Percentiles rank a stretch among this genome's conserved stretches.
These are phyloP conservation scores for Poecile montanus DNA, from an alignment of 2,797 vertebrate genomes.

Conservation along the genomic window DNA sequence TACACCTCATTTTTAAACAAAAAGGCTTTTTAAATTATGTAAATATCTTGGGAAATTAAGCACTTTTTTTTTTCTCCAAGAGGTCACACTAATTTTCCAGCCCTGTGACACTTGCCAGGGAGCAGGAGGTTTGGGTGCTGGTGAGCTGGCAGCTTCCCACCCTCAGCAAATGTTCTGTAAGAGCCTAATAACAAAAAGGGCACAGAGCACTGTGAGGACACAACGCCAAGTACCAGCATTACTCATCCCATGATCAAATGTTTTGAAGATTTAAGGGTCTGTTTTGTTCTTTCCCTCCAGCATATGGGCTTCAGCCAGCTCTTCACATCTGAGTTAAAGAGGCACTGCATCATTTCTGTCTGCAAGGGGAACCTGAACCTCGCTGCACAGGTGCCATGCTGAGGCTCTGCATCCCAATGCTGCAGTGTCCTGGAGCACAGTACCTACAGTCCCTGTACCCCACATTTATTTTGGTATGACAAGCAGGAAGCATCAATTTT, in stretches of 20 bases:
- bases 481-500: not conserved
- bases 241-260: slow-evolving; percentile 56
- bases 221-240: slow-evolving; percentile 48
- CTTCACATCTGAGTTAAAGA: slow-evolving; percentile 38
- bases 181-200: slow-evolving; percentile 53
- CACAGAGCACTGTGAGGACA: slow-evolving; percentile 4
- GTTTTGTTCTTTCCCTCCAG: slow-evolving; percentile 51
- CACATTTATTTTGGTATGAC: not conserved
- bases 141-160: slow-evolving; percentile 64
- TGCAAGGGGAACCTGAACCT: not conserved
- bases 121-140: slow-evolving; percentile 51
- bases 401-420: not conserved
- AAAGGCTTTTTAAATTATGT: not conserved
- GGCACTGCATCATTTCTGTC: not conserved
- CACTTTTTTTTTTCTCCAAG: not conserved
- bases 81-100: slow-evolving; percentile 31
- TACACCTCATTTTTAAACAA: slow-evolving; percentile 18
- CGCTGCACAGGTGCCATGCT: rapidly evolving
- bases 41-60: slow-evolving; percentile 5
- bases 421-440: not conserved
- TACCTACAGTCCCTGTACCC: not conserved
- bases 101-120: slow-evolving; percentile 44
- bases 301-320: not conserved
- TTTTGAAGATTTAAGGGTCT: slow-evolving; percentile 62
- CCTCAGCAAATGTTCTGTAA: slow-evolving; percentile 68